Evolutionary conservation across 30 jellyfish, hydroid and myxozoan species (phyloP).

Genomic region (Pelagia noctiluca): DNA sequence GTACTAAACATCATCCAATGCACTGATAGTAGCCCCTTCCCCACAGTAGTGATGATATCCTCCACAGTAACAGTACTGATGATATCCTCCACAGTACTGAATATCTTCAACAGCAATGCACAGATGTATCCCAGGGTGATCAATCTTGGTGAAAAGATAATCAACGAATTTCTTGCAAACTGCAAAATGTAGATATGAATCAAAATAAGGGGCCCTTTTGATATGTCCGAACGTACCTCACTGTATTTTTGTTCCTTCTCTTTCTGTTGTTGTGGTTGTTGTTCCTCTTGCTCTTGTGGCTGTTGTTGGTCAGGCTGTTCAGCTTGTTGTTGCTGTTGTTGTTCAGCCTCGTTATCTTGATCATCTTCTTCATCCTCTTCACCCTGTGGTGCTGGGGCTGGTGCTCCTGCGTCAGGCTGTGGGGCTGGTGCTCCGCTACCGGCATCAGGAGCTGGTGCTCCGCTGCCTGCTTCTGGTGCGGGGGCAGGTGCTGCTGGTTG

Average conservation of each 20-base stretch:
- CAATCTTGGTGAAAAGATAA: no score
- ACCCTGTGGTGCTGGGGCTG: background rate
- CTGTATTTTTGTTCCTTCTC: background rate
- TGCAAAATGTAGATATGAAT: no score
- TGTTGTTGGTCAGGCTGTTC: conserved; percentile 16
- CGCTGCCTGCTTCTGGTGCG: conserved; percentile 17
- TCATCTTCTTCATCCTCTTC: background rate
- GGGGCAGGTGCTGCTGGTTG: conserved; percentile 29
- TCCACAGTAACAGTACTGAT: no score
- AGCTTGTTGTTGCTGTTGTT: background rate
- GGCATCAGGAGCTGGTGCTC: conserved; percentile 48
- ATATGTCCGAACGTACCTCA: background rate
- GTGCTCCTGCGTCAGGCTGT: conserved; percentile 27
- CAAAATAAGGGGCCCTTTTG: no score
- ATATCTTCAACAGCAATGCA: no score
- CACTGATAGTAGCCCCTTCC: no score
- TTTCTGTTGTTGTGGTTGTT: conserved; percentile 3
- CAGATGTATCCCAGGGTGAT: no score
- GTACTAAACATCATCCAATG: no score
- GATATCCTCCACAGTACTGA: no score
- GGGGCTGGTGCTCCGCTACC: conserved; percentile 52
- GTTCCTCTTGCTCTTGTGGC: conserved; percentile 13
- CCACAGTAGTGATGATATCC: no score
- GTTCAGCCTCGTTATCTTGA: conserved; percentile 28
- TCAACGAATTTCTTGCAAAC: no score